phyloP scores from a whole-genome alignment of 2,113 vertebrate species.

The Coryphaenoides rupestris region DNA sequence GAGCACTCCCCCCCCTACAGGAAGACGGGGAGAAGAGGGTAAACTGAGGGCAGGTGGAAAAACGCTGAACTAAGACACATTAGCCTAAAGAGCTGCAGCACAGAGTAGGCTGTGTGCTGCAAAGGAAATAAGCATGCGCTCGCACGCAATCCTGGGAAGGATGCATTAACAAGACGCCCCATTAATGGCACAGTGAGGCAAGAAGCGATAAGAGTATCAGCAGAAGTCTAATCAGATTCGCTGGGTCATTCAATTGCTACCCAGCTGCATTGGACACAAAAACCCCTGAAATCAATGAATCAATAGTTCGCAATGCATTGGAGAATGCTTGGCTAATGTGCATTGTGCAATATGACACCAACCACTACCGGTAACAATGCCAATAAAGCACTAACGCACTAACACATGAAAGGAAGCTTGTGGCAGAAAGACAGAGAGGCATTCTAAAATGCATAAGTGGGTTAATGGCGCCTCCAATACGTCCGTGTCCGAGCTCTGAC shows the following conservation, averaged over 20 bases:
- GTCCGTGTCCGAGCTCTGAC: too few species aligned
- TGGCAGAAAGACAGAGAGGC: not conserved
- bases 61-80: constrained; percentile 20
- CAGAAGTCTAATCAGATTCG: constrained; percentile 21
- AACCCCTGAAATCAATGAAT: constrained; percentile 3
- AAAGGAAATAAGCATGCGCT: constrained; percentile 20
- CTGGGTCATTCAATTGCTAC: constrained; percentile 38
- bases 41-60: constrained; percentile 21
- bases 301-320: not conserved
- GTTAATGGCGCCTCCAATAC: too few species aligned
- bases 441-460: too few species aligned
- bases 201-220: constrained; percentile 26
- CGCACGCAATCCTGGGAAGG: constrained; percentile 18
- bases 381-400: constrained; percentile 4
- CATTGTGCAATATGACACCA: constrained; percentile 8
- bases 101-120: constrained; percentile 6
- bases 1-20: constrained; percentile 9
- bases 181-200: constrained; percentile 35
- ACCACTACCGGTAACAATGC: not conserved
- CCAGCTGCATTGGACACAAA: constrained; percentile 20
- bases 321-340: constrained; percentile 1
- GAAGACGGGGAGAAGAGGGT: not conserved
- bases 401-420: not conserved
- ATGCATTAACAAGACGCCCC: constrained; percentile 32
- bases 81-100: not conserved